Percentiles rank a stretch among this genome's conserved stretches.
phyloP scores from a whole-genome alignment of 2,888 invertebrate species.

The Drosophila subsilvestris region DNA sequence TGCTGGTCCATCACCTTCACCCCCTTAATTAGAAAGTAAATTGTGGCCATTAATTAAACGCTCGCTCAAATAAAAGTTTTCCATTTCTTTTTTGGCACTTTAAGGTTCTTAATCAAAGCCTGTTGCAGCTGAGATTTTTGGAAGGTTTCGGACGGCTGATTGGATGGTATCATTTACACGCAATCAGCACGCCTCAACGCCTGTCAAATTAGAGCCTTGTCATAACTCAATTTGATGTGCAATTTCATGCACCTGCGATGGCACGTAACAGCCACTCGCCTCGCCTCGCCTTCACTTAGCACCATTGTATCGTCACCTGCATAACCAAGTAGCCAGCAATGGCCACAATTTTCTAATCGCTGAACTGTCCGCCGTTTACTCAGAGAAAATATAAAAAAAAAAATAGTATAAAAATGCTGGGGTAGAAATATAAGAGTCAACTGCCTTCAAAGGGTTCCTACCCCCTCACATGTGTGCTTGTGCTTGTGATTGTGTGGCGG shows the following conservation, averaged over 20 bases:
- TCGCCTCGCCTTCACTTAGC: slow-evolving; percentile 57
- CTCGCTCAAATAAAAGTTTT: slow-evolving; percentile 50
- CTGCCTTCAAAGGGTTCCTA: slow-evolving; percentile 54
- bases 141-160: background rate
- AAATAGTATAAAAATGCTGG: background rate
- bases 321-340: slow-evolving; percentile 57
- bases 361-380: slow-evolving; percentile 57
- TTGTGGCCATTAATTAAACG: slow-evolving; percentile 72
- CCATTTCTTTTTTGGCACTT: slow-evolving; percentile 48
- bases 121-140: slow-evolving; percentile 51
- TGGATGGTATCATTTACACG: slow-evolving; percentile 56
- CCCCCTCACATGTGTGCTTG: slow-evolving; percentile 16
- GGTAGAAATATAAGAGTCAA: background rate
- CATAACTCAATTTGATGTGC: slow-evolving; percentile 76
- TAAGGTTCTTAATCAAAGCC: slow-evolving; percentile 65
- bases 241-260: slow-evolving; percentile 75
- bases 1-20: background rate
- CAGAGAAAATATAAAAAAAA: slow-evolving; percentile 44
- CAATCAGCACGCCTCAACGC: slow-evolving; percentile 55
- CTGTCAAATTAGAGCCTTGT: slow-evolving; percentile 49
- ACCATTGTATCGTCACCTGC: slow-evolving; percentile 58
- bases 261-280: slow-evolving; percentile 59
- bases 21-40: slow-evolving; percentile 72
- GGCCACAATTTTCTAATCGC: slow-evolving; percentile 69
- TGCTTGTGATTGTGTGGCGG: background rate